Base-by-base conservation (phyloP, 1,140 invertebrate species). In the Drosophila cardini region DNA sequence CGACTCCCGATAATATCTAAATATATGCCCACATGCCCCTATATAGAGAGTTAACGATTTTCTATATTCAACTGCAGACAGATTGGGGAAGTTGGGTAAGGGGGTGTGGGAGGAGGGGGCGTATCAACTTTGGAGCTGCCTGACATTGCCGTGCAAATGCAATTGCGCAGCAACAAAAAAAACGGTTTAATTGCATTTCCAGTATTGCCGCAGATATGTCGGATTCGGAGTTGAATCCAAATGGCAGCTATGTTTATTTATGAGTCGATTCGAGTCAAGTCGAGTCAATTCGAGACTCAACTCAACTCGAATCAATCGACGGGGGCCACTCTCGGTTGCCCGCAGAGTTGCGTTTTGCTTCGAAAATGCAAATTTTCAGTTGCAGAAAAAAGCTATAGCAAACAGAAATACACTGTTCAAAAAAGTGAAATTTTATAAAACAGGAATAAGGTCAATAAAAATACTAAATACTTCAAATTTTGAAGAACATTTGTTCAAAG, bases 221-320 rank as follows among this genome's bases (percentile, higher is more conserved):
- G 60, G 68, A 80, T 56, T 56, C 71, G 42, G 42, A 76, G 55
- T 52, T 46, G 48, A 18, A 63, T 42, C 48, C 18, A 21, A 63
- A 38, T 53, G 57, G 69, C 61, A 71, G 80, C 67, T 26, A 85
- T 85, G 82, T 85, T 86, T 85, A 86, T 86, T 86, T 86, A 85
- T 81, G 82, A 86, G 74, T 72, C 45, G 63, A 67, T 67, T n/a
- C 62, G 50, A 56, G 21, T 65, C 63, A 32, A 56, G 16, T 62
- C 13, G 40, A 53, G 18, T 53, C n/a, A n/a, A 26, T 26, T 5
- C 21, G 21, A 26, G 4, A 26, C 21, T 26, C 21, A 26, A 26
- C 21, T 26, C 21, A 26, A 26, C 21, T 26, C 21, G 21, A 26
- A 5, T 26, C 21, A 4, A 42, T 60, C 18, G 36, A 52, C 43